Base-by-base conservation (phyloP, 2,888 invertebrate genomes). In the Chrysina gloriosa region DNA sequence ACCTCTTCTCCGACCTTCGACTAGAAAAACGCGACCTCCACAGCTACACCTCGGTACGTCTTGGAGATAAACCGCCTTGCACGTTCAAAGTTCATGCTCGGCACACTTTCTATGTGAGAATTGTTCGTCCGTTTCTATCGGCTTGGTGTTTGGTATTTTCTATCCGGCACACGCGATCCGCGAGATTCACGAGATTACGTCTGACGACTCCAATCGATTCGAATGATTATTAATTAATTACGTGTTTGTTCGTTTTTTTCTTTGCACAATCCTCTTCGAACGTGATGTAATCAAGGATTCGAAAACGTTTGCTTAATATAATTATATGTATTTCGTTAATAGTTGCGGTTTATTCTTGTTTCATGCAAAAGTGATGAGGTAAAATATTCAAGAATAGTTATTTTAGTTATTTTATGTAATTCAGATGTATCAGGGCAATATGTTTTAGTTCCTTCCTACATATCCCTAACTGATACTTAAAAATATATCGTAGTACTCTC, bases 201-300 rank as follows among this genome's bases (percentile, higher is more conserved):
- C n/a, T n/a, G n/a, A 36, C n/a, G 34, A 9, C n/a, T n/a, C 36
- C n/a, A 11, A 36, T 4, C 36, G 14, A 11, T n/a, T n/a, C 14
- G 36, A 36, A 36, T 36, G 36, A 5, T 36, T 36, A n/a, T 36
- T 36, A 36, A 36, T 36, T 36, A 36, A n/a, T 36, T 34, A 34
- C n/a, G 34, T 6, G 2, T 34, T 7, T 2, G 34, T 6, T 34
- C 34, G 36, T 14, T 9, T n/a, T 4, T 36, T n/a, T 36, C 14
- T 36, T 9, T 36, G 36, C 36, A 36, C 36, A 14, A 36, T 36
- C n/a, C 5, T 3, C 2, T 0, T 36, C 4, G 1, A 14, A 5
- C 36, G 36, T 36, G 36, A 36, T n/a, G 11, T 11, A 14, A 14
- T 4, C 5, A n/a, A n/a, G n/a, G n/a, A n/a, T n/a, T n/a, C n/a